phyloP scores from a whole-genome alignment of 2,113 vertebrate species.

The Pluvialis apricaria region DNA sequence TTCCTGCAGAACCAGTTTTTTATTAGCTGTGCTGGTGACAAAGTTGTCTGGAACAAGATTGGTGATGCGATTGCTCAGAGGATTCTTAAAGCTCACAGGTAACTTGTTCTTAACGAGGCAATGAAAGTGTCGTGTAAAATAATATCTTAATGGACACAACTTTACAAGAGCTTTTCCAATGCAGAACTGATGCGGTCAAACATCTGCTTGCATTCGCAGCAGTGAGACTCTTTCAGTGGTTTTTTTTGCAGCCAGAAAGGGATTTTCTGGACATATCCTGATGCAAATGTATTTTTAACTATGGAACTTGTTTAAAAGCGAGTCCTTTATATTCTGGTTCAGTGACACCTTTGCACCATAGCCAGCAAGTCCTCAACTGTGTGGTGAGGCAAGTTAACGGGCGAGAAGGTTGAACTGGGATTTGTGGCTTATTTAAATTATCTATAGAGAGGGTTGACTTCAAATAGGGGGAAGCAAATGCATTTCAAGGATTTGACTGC shows the following conservation, averaged over 20 bases:
- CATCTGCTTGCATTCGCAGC: neutral
- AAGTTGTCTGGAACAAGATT: conserved; percentile 89
- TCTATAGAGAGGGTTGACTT: neutral
- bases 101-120: conserved; percentile 7
- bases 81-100: conserved; percentile 92
- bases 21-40: conserved; percentile 94
- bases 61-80: conserved; percentile 88
- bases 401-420: neutral
- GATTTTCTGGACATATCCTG: neutral
- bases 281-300: neutral
- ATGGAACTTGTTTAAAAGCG: neutral
- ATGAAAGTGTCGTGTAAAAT: neutral
- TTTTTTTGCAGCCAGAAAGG: neutral
- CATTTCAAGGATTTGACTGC: neutral
- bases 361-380: neutral
- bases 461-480: neutral
- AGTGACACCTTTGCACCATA: neutral
- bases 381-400: neutral
- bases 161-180: neutral
- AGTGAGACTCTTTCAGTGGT: neutral
- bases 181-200: rapidly evolving
- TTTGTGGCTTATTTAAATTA: neutral
- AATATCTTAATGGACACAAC: neutral
- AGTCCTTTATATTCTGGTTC: neutral
- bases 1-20: conserved; percentile 94